A percentile compares a stretch with the other conserved stretches of the same genome.
Conservation (phyloP, 2,113 vertebrate genomes). For the Chelonoidis abingdonii region DNA sequence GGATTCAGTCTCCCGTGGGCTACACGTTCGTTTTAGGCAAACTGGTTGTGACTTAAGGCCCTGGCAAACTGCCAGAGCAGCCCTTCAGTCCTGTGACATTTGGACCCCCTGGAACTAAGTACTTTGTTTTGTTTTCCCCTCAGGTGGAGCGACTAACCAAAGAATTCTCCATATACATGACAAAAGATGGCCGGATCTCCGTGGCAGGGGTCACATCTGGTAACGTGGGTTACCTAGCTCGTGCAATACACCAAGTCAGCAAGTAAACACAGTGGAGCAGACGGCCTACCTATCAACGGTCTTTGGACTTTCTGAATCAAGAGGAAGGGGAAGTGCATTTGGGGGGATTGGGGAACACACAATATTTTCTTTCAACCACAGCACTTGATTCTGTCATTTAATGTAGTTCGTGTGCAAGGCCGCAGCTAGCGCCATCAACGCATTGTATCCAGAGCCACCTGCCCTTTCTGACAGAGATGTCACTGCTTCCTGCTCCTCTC, state of each 20-base stretch:
- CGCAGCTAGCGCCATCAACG: constrained; percentile 2
- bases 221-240: constrained; percentile 93
- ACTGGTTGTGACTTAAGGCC: not conserved
- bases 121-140: not conserved
- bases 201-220: constrained; percentile 92
- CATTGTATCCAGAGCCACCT: not conserved
- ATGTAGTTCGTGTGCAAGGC: constrained; percentile 67
- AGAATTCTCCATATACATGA: constrained; percentile 98
- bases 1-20: not conserved
- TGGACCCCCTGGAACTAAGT: not conserved
- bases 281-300: constrained; percentile 41
- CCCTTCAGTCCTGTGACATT: not conserved
- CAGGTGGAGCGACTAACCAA: constrained; percentile 94
- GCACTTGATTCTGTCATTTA: constrained; percentile 35
- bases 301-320: not conserved
- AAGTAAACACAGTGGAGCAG: constrained; percentile 82
- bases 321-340: constrained; percentile 25
- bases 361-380: constrained; percentile 49
- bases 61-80: not conserved
- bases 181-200: constrained; percentile 97
- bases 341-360: constrained; percentile 41
- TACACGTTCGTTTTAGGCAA: not conserved
- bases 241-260: constrained; percentile 92
- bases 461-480: not conserved
- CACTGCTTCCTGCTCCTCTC: not conserved